Percentiles rank a stretch among this genome's conserved stretches.
phyloP scores from a whole-genome alignment of 2,888 invertebrate species.

The Temnothorax ravouxi region DNA sequence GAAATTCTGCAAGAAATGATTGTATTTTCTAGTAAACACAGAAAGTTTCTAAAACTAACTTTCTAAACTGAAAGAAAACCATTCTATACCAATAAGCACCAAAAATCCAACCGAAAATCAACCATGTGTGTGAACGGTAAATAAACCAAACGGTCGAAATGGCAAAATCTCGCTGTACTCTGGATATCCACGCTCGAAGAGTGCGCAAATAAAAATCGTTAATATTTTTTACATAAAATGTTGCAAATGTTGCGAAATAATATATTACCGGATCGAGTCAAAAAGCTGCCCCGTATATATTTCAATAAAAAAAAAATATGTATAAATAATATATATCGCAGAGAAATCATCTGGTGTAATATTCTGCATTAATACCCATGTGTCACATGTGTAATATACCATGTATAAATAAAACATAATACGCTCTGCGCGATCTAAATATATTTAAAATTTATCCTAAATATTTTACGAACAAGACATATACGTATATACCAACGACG shows the following conservation, averaged over 20 bases:
- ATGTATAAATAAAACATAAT: conserved; percentile 31
- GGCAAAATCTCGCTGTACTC: not conserved
- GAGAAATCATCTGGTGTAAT: conserved; percentile 33
- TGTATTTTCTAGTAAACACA: not conserved
- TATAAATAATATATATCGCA: conserved; percentile 45
- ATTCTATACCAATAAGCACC: not conserved
- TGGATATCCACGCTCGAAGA: conserved; percentile 7
- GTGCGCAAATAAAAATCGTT: conserved; percentile 38
- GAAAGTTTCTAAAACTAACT: not conserved
- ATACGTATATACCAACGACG: not conserved
- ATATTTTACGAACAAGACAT: not conserved
- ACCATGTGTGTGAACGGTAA: conserved; percentile 11
- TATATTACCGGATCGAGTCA: conserved; percentile 47
- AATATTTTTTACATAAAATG: conserved; percentile 43
- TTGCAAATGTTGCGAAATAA: conserved; percentile 40
- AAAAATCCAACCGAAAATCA: conserved; percentile 9
- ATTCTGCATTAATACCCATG: conserved; percentile 38
- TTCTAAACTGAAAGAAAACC: not conserved
- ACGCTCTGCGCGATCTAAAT: conserved; percentile 10
- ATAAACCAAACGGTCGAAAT: conserved; percentile 25
- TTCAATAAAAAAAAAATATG: conserved; percentile 19
- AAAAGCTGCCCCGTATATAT: conserved; percentile 35
- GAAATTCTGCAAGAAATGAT: not conserved
- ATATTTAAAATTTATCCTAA: conserved; percentile 12
- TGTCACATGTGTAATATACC: conserved; percentile 12